Percentiles rank a stretch among this genome's conserved stretches.
phyloP scores from a whole-genome alignment of 2,888 invertebrate genomes.

The Amphipoea lucens region DNA sequence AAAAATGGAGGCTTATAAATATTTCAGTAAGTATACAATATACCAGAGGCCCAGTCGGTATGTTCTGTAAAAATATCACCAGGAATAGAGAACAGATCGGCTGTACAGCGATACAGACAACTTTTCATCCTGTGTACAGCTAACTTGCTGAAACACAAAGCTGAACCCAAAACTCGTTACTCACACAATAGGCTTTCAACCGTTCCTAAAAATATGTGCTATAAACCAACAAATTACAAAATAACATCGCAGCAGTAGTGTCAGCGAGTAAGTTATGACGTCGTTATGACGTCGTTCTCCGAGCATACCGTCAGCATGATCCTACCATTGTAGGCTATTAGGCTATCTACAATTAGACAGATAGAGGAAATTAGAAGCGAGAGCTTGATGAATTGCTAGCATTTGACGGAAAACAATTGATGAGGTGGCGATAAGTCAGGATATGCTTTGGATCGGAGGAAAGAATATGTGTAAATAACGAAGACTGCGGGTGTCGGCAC shows the following conservation, averaged over 20 bases:
- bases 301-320: conserved; percentile 67
- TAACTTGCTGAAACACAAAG: not conserved
- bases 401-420: not conserved
- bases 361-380: not conserved
- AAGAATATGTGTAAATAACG: not conserved
- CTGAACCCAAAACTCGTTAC: not conserved
- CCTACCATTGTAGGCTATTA: conserved; percentile 27
- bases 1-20: not conserved
- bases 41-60: too few species aligned
- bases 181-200: conserved; percentile 4
- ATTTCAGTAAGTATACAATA: not conserved
- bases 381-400: not conserved
- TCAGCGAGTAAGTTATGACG: conserved; percentile 75
- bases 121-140: not conserved
- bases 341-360: not conserved
- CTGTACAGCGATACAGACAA: not conserved
- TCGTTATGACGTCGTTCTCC: conserved; percentile 73
- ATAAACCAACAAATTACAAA: conserved; percentile 1
- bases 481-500: not conserved
- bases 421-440: not conserved
- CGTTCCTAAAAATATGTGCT: not conserved
- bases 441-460: not conserved
- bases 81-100: too few species aligned
- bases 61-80: not conserved
- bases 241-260: conserved; percentile 25